Percentiles rank a stretch among this genome's conserved stretches.
Evolutionary conservation across 2,113 vertebrate genomes (phyloP).

Genomic region (Mastomys natalensis): DNA sequence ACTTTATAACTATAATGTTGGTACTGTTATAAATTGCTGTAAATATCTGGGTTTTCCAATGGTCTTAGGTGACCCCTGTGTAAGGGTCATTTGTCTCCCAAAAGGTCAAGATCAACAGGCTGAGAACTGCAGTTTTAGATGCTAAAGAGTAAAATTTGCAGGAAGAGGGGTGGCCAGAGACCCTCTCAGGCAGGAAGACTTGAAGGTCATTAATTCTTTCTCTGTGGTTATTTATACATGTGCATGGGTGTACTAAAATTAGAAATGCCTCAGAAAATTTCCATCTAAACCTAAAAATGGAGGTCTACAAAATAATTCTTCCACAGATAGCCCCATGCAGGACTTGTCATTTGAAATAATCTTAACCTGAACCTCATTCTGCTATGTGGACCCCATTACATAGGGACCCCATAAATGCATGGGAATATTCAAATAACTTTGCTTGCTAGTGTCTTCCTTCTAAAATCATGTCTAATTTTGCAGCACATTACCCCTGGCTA

Average conservation of each 20-base stretch:
- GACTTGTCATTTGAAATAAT: neutral
- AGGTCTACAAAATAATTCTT: neutral
- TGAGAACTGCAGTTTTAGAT: neutral
- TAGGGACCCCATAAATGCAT: neutral
- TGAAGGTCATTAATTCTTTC: constrained; percentile 60
- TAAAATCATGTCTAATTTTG: constrained; percentile 34
- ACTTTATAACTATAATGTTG: neutral
- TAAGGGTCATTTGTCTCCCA: neutral
- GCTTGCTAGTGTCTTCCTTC: neutral
- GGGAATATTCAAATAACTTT: neutral
- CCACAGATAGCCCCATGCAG: neutral
- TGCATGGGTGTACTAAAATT: constrained; percentile 2
- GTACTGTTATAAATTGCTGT: neutral
- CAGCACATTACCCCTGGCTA: neutral
- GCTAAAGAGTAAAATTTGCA: neutral
- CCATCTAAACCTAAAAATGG: neutral
- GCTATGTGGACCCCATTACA: rapidly evolving
- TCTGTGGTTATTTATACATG: neutral
- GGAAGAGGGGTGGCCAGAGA: neutral
- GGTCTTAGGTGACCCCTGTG: neutral
- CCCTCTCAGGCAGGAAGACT: neutral
- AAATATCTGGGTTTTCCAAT: neutral
- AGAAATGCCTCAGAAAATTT: constrained; percentile 18
- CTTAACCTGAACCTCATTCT: neutral
- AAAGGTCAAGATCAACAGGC: neutral